Base-by-base conservation (phyloP, 2,113 vertebrate genomes). In the Oxygymnocypris stewartii region DNA sequence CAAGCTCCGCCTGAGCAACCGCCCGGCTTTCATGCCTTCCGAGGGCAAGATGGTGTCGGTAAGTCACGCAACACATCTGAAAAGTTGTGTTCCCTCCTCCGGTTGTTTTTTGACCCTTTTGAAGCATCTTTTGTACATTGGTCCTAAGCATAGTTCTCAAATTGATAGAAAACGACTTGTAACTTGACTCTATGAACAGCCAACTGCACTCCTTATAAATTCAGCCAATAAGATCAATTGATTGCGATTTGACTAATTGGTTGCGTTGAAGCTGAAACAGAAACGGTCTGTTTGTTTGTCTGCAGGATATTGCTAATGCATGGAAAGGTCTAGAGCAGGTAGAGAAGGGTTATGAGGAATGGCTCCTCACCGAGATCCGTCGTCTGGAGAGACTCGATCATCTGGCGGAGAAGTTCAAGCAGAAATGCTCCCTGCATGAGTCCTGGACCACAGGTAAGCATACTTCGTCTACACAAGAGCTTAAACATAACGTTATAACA, bases 31-130 rank as follows among this genome's bases (percentile, higher is more conserved):
- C 95, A 98, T 97, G 97, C 97, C 97, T 74, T 98, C 97, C 0
- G 97, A 98, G 95, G 97, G 97, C 92, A 97, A 96, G 94, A 96
- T 97, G 95, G 97, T 98, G 89, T 98, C 97, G 91, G 97, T 97
- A 92, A 94, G 97, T 61, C 13, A 0, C 1, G n/a, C 2, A n/a
- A 51, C 12, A 2, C 40, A 59, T 20, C 6, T 59, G 9, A 51
- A 74, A 73, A n/a, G 37, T n/a, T 42, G 20, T 37, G 35, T 20
- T 69, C 31, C n/a, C 20, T 12, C 4, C 11, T 51, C n/a, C n/a
- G n/a, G n/a, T n/a, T n/a, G n/a, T n/a, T n/a, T n/a, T n/a, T n/a
- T n/a, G n/a, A n/a, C 31, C 31, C 18, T 23, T 12, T 7, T 6
- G 4, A 23, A 73, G 35, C 16, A 23, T 40, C 35, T 42, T 23